Evolutionary conservation across 1,140 invertebrate genomes (phyloP).

Genomic region (Cyrtorhinus lividipennis): DNA sequence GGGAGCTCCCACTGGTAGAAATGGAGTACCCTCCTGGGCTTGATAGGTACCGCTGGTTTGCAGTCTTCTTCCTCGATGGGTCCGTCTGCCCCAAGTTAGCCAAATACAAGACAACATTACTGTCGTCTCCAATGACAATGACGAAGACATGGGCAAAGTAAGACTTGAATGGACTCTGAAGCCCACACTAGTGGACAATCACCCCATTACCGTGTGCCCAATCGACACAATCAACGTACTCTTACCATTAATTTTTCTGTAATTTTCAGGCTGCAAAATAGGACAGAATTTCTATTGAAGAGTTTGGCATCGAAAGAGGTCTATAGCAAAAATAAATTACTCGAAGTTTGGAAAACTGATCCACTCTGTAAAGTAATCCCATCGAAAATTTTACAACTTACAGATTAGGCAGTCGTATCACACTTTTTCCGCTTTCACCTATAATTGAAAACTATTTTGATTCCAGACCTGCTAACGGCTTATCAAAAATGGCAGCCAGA

Average conservation of each 20-base stretch:
- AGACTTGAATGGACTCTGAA: too few species aligned
- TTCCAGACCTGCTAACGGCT: constrained; percentile 51
- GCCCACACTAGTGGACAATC: too few species aligned
- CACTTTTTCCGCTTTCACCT: neutral
- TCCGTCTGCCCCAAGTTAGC: constrained; percentile 52
- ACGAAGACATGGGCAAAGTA: constrained; percentile 75
- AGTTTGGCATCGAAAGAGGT: constrained; percentile 46
- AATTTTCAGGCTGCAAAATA: constrained; percentile 54
- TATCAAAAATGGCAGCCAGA: constrained; percentile 70
- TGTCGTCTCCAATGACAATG: constrained; percentile 62
- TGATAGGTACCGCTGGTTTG: constrained; percentile 72
- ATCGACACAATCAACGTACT: too few species aligned
- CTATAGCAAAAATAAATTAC: constrained; percentile 42
- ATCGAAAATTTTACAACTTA: too few species aligned
- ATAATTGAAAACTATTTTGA: constrained; percentile 1
- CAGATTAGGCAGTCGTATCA: too few species aligned
- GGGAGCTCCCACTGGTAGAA: constrained; percentile 61
- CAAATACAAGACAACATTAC: constrained; percentile 45
- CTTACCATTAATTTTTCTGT: constrained; percentile 21
- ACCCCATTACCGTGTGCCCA: too few species aligned
- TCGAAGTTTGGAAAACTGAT: constrained; percentile 50
- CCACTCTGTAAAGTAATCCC: constrained; percentile 51
- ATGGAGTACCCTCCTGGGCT: constrained; percentile 59
- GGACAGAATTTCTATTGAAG: constrained; percentile 60
- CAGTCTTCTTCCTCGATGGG: constrained; percentile 69